Percentiles rank a stretch among this genome's conserved stretches.
Conservation (phyloP, 1,140 invertebrate species). For the Drosophila persimilis region DNA sequence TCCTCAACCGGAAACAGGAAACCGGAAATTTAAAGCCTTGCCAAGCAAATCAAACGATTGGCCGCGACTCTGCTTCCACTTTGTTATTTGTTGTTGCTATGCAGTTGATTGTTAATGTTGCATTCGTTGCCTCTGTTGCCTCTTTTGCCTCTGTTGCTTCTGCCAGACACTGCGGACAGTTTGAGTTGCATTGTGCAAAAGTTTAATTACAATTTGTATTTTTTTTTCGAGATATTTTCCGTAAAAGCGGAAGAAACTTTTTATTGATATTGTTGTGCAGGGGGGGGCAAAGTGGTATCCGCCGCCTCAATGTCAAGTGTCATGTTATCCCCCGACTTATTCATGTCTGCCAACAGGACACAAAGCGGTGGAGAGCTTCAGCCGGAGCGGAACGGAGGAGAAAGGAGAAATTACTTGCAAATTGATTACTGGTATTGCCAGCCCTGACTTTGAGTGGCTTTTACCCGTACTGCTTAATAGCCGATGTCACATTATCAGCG, state of each 20-base stretch:
- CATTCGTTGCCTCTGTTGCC: slow-evolving; percentile 15
- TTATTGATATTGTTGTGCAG: slow-evolving; percentile 70
- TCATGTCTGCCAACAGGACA: slow-evolving; percentile 48
- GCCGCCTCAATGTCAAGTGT: slow-evolving; percentile 69
- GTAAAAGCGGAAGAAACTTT: slow-evolving; percentile 67
- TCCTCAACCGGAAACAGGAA: slow-evolving; percentile 61
- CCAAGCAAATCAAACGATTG: slow-evolving; percentile 69
- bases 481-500: slow-evolving; percentile 51
- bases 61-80: slow-evolving; percentile 35
- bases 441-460: slow-evolving; percentile 49
- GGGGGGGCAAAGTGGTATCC: slow-evolving; percentile 9
- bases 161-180: slow-evolving; percentile 76
- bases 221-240: slow-evolving; percentile 57
- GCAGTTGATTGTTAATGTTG: slow-evolving; percentile 51
- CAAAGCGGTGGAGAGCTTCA: slow-evolving; percentile 33
- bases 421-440: slow-evolving; percentile 70
- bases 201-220: slow-evolving; percentile 74
- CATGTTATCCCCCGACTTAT: slow-evolving; percentile 74
- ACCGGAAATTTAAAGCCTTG: slow-evolving; percentile 77
- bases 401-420: slow-evolving; percentile 63
- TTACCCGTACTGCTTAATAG: slow-evolving; percentile 54
- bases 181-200: slow-evolving; percentile 72
- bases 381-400: slow-evolving; percentile 15
- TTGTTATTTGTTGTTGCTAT: slow-evolving; percentile 73
- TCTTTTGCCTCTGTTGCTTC: slow-evolving; percentile 21